A percentile compares a stretch with the other conserved stretches of the same genome.
Evolutionary conservation across 2,797 vertebrate genomes (phyloP).

Genomic region (Lepilemur ruficaudatus): DNA sequence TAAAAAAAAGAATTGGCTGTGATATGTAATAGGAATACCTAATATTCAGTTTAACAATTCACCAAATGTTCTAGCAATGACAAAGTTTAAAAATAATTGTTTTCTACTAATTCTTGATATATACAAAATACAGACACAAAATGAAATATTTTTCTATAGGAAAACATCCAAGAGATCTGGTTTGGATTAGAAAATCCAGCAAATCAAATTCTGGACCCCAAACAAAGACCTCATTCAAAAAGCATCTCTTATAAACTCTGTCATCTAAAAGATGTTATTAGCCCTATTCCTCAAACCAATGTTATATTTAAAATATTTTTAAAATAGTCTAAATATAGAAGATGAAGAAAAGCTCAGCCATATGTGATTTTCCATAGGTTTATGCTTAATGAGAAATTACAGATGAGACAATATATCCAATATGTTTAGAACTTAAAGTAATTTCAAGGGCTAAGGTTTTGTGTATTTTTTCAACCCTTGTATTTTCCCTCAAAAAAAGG

Average conservation of each 20-base stretch:
- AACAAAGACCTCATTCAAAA: neutral
- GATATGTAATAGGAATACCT: neutral
- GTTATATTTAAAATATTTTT: neutral
- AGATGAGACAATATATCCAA: neutral
- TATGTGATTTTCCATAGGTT: neutral
- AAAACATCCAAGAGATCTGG: neutral
- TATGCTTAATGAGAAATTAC: neutral
- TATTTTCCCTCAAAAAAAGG: neutral
- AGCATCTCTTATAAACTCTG: neutral
- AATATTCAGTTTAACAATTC: neutral
- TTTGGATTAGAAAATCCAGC: neutral
- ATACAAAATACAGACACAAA: neutral
- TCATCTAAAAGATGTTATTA: neutral
- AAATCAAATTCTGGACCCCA: neutral
- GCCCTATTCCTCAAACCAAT: neutral
- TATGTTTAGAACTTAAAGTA: neutral
- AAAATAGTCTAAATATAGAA: neutral
- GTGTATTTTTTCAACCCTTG: neutral
- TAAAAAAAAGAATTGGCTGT: neutral
- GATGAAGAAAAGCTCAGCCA: neutral
- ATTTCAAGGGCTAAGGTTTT: neutral
- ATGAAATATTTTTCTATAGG: neutral
- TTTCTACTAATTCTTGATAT: neutral
- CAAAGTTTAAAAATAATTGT: neutral
- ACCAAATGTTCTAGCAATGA: neutral